Base-by-base conservation (phyloP, 2,113 vertebrate species). In the Nyctereutes procyonoides region DNA sequence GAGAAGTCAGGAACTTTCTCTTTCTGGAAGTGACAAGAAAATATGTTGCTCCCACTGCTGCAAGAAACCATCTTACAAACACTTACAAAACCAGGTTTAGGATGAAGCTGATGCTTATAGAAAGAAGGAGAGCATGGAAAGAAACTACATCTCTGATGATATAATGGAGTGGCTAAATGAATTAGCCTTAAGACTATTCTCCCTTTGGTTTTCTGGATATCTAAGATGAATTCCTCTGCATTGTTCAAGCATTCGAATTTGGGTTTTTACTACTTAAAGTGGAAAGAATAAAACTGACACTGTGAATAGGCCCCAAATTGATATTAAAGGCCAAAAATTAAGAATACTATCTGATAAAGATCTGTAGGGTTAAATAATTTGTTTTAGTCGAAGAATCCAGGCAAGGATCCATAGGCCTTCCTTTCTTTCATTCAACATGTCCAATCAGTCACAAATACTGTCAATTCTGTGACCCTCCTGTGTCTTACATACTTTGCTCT, bases 161-260 rank as follows among this genome's bases (percentile, higher is more conserved):
- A 17, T 19, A 35, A 56, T 30, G 1, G 5, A 74, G 24, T 51
- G 17, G 69, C 17, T 56, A 38, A 67, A 53, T 43, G 0, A 7
- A 7, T 15, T 11, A 56, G 3, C 17, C 2, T 0, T 58, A 28
- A 56, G 14, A 22, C 15, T 77, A 0, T 67, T n/a, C 26, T 60
- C 82, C 5, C 48, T 48, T 53, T 51, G 43, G 53, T 53, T 24
- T 62, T 67, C 12, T 60, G 67, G 12, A 51, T 76, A 55, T 26
- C 65, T 30, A 56, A 67, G 63, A 88, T 35, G 71, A 86, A 84
- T 62, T 60, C 9, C 2, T 67, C 13, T 67, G 3, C 22, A 17
- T 10, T 76, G 24, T 73, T 83, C 38, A 62, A 53, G 58, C 43
- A 71, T 19, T 7, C 2, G 74, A 83, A 38, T 35, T 43, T 38